Evolutionary conservation across 2,888 invertebrate species (phyloP).

Genomic region (Emmelina monodactyla): DNA sequence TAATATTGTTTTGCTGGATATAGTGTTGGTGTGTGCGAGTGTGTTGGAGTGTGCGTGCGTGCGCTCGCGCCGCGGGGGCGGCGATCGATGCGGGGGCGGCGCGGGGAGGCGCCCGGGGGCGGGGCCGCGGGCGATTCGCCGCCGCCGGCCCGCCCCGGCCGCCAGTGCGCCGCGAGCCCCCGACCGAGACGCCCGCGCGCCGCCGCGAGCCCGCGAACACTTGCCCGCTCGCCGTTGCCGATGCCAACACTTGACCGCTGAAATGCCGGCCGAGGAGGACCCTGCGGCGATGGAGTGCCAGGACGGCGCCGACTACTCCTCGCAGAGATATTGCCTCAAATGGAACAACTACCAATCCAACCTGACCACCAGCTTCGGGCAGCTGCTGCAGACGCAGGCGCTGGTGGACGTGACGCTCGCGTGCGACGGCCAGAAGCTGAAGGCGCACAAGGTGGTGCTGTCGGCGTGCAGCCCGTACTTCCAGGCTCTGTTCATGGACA

Average conservation of each 20-base stretch:
- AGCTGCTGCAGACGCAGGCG: conserved; percentile 85
- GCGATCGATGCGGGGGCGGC: conserved; percentile 26
- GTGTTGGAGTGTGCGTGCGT: conserved; percentile 18
- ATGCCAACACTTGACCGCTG: conserved; percentile 18
- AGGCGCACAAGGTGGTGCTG: conserved; percentile 92
- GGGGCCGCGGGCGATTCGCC: conserved; percentile 27
- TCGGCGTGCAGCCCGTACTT: conserved; percentile 95
- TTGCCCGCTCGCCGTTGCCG: conserved; percentile 21
- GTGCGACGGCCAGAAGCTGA: conserved; percentile 89
- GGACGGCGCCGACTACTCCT: conserved; percentile 59
- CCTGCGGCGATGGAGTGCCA: conserved; percentile 53
- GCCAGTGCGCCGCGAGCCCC: conserved; percentile 46
- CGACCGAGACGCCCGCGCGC: conserved; percentile 20
- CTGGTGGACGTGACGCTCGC: conserved; percentile 93
- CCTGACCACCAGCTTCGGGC: conserved; percentile 87
- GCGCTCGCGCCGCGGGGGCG: conserved; percentile 19
- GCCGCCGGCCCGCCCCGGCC: conserved; percentile 19
- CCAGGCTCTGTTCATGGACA: conserved; percentile 88
- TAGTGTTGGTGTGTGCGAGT: too few relatives aligned
- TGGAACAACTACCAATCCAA: conserved; percentile 96
- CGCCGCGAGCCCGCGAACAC: conserved; percentile 22
- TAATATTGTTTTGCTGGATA: too few relatives aligned
- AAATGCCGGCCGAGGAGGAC: conserved; percentile 61
- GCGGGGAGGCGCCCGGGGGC: conserved; percentile 28
- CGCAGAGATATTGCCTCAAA: conserved; percentile 89